Evolutionary conservation across 2,113 vertebrate species (phyloP).

Genomic region (Anser cygnoides): DNA sequence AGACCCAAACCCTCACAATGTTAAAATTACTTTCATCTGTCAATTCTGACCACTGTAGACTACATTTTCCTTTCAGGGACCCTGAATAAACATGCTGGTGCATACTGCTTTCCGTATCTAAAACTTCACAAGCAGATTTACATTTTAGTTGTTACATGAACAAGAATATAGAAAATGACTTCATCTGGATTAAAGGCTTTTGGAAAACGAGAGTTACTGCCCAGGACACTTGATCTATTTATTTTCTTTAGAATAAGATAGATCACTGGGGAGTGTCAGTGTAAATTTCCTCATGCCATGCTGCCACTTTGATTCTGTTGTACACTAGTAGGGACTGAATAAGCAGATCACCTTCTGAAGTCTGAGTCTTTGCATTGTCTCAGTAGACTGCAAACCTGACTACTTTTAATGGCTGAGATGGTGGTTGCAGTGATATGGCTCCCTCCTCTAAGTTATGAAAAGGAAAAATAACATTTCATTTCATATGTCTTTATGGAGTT

Average conservation of each 20-base stretch:
- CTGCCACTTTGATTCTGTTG: neutral
- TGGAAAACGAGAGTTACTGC: neutral
- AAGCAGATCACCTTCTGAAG: neutral
- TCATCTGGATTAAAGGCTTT: neutral
- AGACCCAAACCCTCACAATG: neutral
- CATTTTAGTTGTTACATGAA: neutral
- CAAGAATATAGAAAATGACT: neutral
- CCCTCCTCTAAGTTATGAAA: neutral
- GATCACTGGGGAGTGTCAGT: neutral
- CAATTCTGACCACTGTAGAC: neutral
- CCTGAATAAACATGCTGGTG: neutral
- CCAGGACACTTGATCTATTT: neutral
- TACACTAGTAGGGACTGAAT: neutral
- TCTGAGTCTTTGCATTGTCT: neutral
- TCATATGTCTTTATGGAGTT: neutral
- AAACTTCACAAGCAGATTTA: neutral
- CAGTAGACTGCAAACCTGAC: neutral
- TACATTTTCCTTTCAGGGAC: neutral
- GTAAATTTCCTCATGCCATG: neutral
- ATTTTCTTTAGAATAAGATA: neutral
- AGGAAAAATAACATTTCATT: neutral
- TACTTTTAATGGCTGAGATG: neutral
- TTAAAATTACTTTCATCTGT: neutral
- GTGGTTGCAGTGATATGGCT: neutral
- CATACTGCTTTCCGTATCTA: neutral